Percentiles rank a stretch among this genome's conserved stretches.
Evolutionary conservation across 2,113 vertebrate species (phyloP).

Genomic region (Cololabis saira): DNA sequence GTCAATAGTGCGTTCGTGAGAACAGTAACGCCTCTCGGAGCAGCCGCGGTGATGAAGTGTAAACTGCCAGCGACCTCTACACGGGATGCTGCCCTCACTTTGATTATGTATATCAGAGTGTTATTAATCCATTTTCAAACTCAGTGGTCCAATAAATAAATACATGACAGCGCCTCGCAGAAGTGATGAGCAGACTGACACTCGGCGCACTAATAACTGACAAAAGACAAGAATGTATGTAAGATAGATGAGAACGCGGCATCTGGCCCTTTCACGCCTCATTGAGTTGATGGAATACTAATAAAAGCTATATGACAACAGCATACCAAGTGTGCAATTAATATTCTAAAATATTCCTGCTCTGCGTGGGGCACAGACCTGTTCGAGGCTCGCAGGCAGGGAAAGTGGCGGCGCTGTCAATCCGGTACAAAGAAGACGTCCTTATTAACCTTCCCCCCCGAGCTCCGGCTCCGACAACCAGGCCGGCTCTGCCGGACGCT

Average conservation of each 20-base stretch:
- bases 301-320: constrained; percentile 80
- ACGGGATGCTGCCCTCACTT: background rate
- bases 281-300: constrained; percentile 81
- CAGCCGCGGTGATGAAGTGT: background rate
- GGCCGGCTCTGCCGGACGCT: constrained; percentile 15
- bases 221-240: constrained; percentile 38
- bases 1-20: too few relatives aligned
- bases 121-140: constrained; percentile 61
- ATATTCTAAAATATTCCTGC: constrained; percentile 79
- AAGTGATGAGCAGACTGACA: constrained; percentile 56
- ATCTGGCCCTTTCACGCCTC: constrained; percentile 77
- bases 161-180: constrained; percentile 46
- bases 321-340: constrained; percentile 79
- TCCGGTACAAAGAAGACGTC: constrained; percentile 52
- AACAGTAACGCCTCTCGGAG: background rate
- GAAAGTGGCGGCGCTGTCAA: constrained; percentile 61
- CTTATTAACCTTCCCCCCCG: constrained; percentile 76
- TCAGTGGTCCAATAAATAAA: constrained; percentile 64
- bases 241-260: constrained; percentile 61
- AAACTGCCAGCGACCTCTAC: background rate
- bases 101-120: constrained; percentile 10
- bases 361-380: constrained; percentile 63
- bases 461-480: constrained; percentile 18
- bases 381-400: constrained; percentile 45
- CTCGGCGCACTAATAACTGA: constrained; percentile 42